phyloP scores from a whole-genome alignment of 2,797 vertebrate species.

The Gallinago solitaria region DNA sequence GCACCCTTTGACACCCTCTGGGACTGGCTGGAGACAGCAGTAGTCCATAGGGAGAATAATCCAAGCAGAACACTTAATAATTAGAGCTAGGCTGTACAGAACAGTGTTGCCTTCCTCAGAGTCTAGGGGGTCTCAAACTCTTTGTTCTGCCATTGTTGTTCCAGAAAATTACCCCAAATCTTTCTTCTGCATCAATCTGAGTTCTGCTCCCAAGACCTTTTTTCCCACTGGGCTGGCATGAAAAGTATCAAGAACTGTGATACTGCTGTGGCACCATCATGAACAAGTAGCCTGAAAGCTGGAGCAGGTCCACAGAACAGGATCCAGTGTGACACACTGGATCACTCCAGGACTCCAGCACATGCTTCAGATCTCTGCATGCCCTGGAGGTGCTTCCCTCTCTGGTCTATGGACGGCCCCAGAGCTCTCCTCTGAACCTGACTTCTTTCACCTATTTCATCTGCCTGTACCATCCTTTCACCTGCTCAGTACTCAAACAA shows the following conservation, averaged over 20 bases:
- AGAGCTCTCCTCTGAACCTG: neutral
- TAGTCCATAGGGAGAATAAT: neutral
- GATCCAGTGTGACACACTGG: neutral
- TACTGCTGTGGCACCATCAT: no score
- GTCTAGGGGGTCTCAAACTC: neutral
- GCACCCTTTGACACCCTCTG: neutral
- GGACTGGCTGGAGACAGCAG: neutral
- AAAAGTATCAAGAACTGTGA: neutral
- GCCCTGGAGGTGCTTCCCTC: neutral
- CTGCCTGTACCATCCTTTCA: neutral
- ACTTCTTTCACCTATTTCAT: neutral
- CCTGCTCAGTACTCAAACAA: neutral
- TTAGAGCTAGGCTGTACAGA: neutral
- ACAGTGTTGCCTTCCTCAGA: neutral
- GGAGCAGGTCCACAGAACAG: neutral
- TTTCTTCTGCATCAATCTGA: neutral
- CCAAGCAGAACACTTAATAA: neutral
- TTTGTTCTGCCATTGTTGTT: neutral
- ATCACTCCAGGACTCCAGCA: neutral
- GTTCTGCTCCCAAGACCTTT: neutral
- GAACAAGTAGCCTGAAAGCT: neutral
- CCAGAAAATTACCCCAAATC: neutral
- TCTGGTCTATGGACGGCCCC: neutral
- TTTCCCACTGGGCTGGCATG: neutral
- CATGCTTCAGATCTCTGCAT: neutral